Evolutionary conservation across 2,113 vertebrate species (phyloP), one percentile per base, ranked within the genome.

Genomic region (Brachyhypopomus gauderio): DNA sequence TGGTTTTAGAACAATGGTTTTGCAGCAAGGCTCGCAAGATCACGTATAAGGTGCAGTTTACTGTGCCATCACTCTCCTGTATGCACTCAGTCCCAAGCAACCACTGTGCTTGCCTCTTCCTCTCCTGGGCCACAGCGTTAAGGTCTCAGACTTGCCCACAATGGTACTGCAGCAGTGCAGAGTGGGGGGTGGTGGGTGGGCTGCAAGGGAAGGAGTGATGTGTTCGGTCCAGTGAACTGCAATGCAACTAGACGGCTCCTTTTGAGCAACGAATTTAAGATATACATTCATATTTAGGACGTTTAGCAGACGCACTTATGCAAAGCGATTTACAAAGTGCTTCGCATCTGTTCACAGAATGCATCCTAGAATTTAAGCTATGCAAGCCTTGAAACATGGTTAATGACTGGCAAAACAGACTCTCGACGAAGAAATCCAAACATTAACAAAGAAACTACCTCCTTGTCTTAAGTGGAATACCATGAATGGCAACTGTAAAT

Each of bases 91-190:
- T n/a, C 56, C 16, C 34, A 41, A 25, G 27, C 52, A 4, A 66
- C 41, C 52, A 34, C 60, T n/a, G n/a, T 25, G n/a, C 8, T 45
- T 55, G 3, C 64, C 80, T 23, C 67, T 67, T 78, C 69, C 60
- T 58, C 45, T 64, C 16, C 22, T 52, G 45, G 14, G 11, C 20
- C 45, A n/a, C 77, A 86, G 84, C 23, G 75, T 83, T 79, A 72
- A 70, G 75, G 75, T 87, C 25, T 85, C 83, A 84, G 75, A 81
- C 71, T 83, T 83, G 86, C 88, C 84, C 60, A 62, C 36, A 70
- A 84, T 82, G 85, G 89, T 85, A 77, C 86, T 85, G 86, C 83
- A 67, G 81, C 70, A 81, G 52, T 79, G 77, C 82, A 84, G 70
- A 84, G 70, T 22, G 70, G 48, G 63, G 75, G 75, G 63, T 34